A percentile compares a stretch with the other conserved stretches of the same genome.
Evolutionary conservation across 1,140 invertebrate genomes (phyloP).

Genomic region (Lysiphlebus fabarum): DNA sequence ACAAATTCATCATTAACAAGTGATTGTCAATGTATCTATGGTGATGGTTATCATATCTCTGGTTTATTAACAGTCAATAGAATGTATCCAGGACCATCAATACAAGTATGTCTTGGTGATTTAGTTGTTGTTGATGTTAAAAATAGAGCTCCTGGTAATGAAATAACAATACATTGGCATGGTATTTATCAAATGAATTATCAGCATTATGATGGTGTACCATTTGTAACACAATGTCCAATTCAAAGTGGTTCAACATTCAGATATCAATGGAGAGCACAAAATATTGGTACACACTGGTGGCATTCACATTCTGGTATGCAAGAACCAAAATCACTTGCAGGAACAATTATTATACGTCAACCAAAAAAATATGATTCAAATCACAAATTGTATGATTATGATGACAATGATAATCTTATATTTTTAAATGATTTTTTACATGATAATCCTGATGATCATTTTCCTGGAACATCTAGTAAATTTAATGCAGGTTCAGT

Average conservation of each 20-base stretch:
- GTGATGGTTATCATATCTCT: conserved; percentile 75
- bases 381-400: conserved; percentile 74
- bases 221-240: conserved; percentile 86
- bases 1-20: conserved; percentile 57
- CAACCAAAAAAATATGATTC: conserved; percentile 72
- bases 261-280: conserved; percentile 71
- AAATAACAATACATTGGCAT: conserved; percentile 85
- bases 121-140: conserved; percentile 79
- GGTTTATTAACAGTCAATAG: conserved; percentile 73
- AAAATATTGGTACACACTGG: conserved; percentile 78
- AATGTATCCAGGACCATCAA: conserved; percentile 80
- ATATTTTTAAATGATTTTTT: conserved; percentile 83
- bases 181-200: conserved; percentile 76
- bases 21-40: conserved; percentile 77
- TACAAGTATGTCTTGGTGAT: conserved; percentile 84
- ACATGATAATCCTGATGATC: conserved; percentile 71
- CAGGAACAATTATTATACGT: conserved; percentile 78
- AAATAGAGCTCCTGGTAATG: conserved; percentile 77
- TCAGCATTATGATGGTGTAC: conserved; percentile 88
- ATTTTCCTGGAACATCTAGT: conserved; percentile 63
- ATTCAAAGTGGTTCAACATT: conserved; percentile 81
- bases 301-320: conserved; percentile 83
- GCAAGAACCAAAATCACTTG: conserved; percentile 48
- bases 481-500: conserved; percentile 55
- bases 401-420: conserved; percentile 75